Conservation (phyloP, 2,113 vertebrate species). For the Macrotis lagotis region DNA sequence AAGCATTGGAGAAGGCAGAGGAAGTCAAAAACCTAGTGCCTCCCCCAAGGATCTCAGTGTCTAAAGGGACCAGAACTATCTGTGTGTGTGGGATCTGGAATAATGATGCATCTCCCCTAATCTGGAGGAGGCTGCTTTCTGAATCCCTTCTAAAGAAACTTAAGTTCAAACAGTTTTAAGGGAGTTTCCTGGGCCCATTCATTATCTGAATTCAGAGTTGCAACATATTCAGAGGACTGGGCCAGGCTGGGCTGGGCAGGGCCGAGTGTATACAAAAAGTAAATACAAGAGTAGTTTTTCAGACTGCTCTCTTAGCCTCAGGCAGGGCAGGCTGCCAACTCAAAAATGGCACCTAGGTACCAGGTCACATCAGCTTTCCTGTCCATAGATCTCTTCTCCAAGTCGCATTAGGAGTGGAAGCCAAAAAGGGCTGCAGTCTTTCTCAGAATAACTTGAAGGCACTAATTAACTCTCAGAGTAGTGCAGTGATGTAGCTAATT, state of each 20-base stretch:
- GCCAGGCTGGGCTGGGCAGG: neutral
- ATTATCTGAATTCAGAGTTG: neutral
- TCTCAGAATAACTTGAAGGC: neutral
- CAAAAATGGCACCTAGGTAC: neutral
- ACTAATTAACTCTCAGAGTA: neutral
- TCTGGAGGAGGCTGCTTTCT: neutral
- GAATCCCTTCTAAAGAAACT: neutral
- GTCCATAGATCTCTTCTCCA: neutral
- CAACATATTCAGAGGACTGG: neutral
- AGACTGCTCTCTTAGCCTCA: neutral
- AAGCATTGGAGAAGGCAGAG: neutral
- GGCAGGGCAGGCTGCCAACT: neutral
- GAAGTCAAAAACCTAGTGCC: neutral
- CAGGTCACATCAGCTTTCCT: neutral
- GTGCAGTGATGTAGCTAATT: fast-evolving
- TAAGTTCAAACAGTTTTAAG: neutral
- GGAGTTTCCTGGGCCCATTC: neutral
- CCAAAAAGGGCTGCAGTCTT: fast-evolving
- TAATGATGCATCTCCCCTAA: neutral
- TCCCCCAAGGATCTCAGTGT: neutral
- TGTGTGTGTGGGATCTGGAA: neutral
- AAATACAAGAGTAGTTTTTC: neutral
- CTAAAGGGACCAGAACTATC: neutral
- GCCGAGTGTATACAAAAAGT: neutral
- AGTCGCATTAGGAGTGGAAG: neutral